A percentile compares a stretch with the other conserved stretches of the same genome.
These are phyloP conservation scores for Clarias magur DNA, from an alignment of 2,113 vertebrate genomes.

Conservation along the genomic window DNA sequence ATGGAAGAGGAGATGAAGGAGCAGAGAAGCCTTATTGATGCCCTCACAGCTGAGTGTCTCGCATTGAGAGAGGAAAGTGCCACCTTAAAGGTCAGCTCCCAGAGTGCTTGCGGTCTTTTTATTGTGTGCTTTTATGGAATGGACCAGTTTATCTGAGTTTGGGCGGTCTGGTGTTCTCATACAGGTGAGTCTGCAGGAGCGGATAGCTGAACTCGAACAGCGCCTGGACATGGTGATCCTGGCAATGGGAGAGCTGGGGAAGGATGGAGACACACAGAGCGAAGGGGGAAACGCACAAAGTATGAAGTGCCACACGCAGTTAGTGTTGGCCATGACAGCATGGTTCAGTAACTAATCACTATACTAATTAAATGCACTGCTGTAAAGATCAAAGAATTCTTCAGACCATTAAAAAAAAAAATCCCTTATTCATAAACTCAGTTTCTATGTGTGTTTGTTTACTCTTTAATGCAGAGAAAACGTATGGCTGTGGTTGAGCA, in stretches of 20 bases:
- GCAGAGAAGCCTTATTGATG: conserved; percentile 84
- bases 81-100: conserved; percentile 72
- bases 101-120: not conserved
- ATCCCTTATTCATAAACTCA: not conserved
- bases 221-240: conserved; percentile 66
- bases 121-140: not conserved
- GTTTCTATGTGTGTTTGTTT: not conserved
- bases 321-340: not conserved
- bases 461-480: not conserved
- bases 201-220: conserved; percentile 61
- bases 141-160: not conserved
- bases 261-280: not conserved
- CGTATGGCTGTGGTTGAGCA: not conserved
- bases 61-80: conserved; percentile 78
- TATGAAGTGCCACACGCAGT: conserved; percentile 23
- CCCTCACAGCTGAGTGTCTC: conserved; percentile 86
- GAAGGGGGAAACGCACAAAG: conserved; percentile 37
- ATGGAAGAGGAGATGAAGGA: conserved; percentile 76
- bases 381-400: not conserved
- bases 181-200: conserved; percentile 59
- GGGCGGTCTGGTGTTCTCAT: not conserved
- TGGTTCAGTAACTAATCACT: not conserved
- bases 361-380: not conserved
- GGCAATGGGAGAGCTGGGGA: conserved; percentile 61
- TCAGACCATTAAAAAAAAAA: not conserved